A percentile compares a stretch with the other conserved stretches of the same genome.
Evolutionary conservation across 1,140 invertebrate genomes (phyloP).

Genomic region (Ceratosolen solmsi): DNA sequence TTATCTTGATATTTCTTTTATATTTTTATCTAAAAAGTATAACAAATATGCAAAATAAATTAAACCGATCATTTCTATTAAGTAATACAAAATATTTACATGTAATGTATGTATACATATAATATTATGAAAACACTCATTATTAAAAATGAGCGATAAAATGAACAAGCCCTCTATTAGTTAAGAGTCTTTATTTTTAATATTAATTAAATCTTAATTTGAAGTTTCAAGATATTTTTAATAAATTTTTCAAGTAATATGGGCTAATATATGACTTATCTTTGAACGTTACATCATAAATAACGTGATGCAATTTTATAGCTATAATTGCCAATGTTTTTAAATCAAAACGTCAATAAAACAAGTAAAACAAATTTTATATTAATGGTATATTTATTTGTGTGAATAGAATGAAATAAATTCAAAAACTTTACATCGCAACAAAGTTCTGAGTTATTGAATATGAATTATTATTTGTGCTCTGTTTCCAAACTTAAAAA

Average conservation of each 20-base stretch:
- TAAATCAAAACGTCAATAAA: neutral
- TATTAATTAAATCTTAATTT: neutral
- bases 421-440: neutral
- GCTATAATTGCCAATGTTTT: neutral
- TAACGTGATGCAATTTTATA: neutral
- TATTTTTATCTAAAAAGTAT: too few relatives aligned
- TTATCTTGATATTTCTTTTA: too few relatives aligned
- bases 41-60: too few relatives aligned
- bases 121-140: neutral
- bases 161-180: neutral
- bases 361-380: neutral
- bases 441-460: neutral
- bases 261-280: neutral
- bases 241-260: neutral
- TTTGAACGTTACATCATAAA: conserved; percentile 13
- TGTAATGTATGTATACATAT: too few relatives aligned
- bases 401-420: neutral
- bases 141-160: neutral
- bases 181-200: neutral
- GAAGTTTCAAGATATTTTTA: neutral
- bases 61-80: too few relatives aligned
- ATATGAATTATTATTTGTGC: too few relatives aligned
- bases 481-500: too few relatives aligned
- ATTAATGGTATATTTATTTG: neutral
- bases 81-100: too few relatives aligned